Evolutionary conservation across 2,888 invertebrate species (phyloP).

Genomic region (Apantesis nais): DNA sequence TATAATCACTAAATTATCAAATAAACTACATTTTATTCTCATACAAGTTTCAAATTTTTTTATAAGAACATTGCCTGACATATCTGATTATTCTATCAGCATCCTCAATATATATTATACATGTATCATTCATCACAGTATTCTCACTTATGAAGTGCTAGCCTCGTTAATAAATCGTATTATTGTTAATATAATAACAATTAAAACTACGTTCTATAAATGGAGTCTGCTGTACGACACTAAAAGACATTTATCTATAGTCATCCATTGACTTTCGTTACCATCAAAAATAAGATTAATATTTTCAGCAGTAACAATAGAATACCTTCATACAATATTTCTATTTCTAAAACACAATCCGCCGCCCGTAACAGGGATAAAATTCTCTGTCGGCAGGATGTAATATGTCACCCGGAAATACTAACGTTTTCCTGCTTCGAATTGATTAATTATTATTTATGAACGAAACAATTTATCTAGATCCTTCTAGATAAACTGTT

Average conservation of each 20-base stretch:
- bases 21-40: no score
- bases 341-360: not conserved
- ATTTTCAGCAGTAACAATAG: not conserved
- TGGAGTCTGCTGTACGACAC: not conserved
- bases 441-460: conserved; percentile 27
- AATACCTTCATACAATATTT: not conserved
- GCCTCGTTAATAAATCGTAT: not conserved
- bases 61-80: no score
- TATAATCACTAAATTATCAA: no score
- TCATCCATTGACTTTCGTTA: not conserved
- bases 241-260: not conserved
- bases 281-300: not conserved
- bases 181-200: not conserved
- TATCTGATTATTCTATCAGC: no score
- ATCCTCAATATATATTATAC: no score
- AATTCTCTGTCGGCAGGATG: not conserved
- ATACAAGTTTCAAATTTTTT: no score
- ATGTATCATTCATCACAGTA: not conserved
- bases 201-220: not conserved
- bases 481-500: no score
- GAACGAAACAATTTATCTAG: conserved; percentile 35
- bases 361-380: not conserved
- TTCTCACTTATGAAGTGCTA: not conserved
- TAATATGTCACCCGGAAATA: conserved; percentile 1
- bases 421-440: conserved; percentile 13